Conservation (phyloP, 2,113 vertebrate genomes). For the Cervus canadensis region DNA sequence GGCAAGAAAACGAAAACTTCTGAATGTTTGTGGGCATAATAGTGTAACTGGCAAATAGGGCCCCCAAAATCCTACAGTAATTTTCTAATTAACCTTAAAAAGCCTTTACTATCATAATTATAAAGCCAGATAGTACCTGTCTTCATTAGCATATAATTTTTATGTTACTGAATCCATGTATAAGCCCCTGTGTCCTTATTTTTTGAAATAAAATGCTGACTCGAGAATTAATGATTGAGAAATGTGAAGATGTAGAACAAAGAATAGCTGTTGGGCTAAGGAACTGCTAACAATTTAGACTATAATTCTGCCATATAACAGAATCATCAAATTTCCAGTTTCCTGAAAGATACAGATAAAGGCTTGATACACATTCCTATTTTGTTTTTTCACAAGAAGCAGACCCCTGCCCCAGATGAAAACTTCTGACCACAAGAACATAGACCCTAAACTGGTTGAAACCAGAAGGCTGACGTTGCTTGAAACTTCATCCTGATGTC, state of each 20-base stretch:
- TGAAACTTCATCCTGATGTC: not conserved
- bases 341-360: not conserved
- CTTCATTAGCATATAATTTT: not conserved
- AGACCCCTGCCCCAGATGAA: not conserved
- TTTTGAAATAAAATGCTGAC: not conserved
- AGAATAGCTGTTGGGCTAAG: not conserved
- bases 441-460: not conserved
- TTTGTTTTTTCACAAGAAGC: not conserved
- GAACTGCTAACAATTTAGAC: not conserved
- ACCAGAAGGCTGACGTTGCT: not conserved
- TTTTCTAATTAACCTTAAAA: not conserved
- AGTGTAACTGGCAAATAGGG: not conserved
- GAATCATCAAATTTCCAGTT: not conserved
- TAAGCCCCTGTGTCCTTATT: not conserved
- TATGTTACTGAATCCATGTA: not conserved
- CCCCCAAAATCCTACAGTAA: not conserved
- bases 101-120: not conserved
- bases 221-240: not conserved
- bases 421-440: not conserved
- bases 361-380: not conserved
- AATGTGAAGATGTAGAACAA: not conserved
- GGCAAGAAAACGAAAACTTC: not conserved
- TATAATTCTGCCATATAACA: not conserved
- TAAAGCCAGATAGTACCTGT: not conserved
- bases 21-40: not conserved